phyloP scores from a whole-genome alignment of 2,888 invertebrate genomes.

The Drosophila aldrichi region DNA sequence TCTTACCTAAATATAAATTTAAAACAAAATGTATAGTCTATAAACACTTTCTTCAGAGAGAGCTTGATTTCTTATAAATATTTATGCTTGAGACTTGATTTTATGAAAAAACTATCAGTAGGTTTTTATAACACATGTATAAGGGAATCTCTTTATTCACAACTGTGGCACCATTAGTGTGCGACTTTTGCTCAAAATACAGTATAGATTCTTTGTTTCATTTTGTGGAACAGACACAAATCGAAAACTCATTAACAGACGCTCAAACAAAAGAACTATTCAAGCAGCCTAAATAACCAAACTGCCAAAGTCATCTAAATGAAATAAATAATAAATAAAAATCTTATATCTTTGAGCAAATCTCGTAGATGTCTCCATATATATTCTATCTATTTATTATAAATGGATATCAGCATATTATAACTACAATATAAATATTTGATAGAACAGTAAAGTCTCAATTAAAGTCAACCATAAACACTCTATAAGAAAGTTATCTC shows the following conservation, averaged over 20 bases:
- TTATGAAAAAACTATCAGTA: background rate
- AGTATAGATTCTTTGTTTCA: background rate
- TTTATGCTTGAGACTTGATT: background rate
- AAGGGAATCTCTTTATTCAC: background rate
- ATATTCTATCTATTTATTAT: too few species aligned
- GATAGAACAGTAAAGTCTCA: background rate
- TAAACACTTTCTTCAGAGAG: background rate
- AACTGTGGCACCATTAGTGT: background rate
- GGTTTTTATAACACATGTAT: background rate
- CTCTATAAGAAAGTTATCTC: background rate
- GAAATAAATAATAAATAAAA: too few species aligned
- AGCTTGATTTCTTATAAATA: background rate
- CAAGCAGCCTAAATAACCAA: too few species aligned
- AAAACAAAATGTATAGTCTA: too few species aligned
- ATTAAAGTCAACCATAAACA: background rate
- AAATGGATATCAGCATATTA: too few species aligned
- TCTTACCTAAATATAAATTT: too few species aligned
- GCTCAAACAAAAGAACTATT: too few species aligned
- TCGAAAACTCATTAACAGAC: background rate
- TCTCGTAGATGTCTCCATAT: too few species aligned
- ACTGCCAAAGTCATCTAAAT: too few species aligned
- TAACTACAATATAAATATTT: too few species aligned
- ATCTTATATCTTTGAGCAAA: too few species aligned
- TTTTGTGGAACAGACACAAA: background rate
- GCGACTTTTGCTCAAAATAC: background rate